These are phyloP conservation scores for Halcyon malimbica DNA, from an alignment of 2,113 vertebrate genomes.

Conservation along the genomic window DNA sequence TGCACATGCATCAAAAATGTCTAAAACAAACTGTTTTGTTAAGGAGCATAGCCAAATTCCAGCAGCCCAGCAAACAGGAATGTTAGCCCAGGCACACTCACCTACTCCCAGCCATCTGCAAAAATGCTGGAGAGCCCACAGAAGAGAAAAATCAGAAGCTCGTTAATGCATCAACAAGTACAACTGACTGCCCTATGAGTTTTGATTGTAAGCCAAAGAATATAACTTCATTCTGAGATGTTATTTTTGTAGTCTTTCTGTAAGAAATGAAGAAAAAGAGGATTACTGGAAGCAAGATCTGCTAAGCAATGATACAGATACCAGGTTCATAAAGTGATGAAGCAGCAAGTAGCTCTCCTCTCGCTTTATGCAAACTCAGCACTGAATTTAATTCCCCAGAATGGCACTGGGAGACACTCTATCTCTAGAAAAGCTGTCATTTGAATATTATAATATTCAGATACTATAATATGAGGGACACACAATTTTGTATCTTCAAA, in stretches of 20 bases:
- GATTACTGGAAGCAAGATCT: constrained; percentile 9
- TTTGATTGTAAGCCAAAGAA: neutral
- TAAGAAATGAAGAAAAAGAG: neutral
- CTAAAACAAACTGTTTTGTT: constrained; percentile 56
- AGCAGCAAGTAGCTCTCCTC: neutral
- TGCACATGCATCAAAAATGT: neutral
- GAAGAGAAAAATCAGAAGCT: neutral
- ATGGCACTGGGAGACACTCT: neutral
- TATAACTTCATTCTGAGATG: neutral
- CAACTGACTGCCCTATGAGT: neutral
- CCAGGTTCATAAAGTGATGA: neutral
- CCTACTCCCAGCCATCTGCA: neutral
- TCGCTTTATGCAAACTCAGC: constrained; percentile 15
- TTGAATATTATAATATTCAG: neutral
- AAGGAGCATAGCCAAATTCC: constrained; percentile 14
- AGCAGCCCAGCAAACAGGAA: constrained; percentile 35
- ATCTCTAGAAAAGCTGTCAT: neutral
- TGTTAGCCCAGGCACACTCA: neutral
- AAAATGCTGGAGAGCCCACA: neutral
- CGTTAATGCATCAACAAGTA: neutral
- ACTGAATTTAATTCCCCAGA: neutral
- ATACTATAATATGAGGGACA: neutral
- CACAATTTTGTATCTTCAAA: neutral
- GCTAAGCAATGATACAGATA: neutral
- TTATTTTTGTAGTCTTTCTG: neutral